phyloP scores from a whole-genome alignment of 2,888 invertebrate genomes.

The Drosophila greeni region DNA sequence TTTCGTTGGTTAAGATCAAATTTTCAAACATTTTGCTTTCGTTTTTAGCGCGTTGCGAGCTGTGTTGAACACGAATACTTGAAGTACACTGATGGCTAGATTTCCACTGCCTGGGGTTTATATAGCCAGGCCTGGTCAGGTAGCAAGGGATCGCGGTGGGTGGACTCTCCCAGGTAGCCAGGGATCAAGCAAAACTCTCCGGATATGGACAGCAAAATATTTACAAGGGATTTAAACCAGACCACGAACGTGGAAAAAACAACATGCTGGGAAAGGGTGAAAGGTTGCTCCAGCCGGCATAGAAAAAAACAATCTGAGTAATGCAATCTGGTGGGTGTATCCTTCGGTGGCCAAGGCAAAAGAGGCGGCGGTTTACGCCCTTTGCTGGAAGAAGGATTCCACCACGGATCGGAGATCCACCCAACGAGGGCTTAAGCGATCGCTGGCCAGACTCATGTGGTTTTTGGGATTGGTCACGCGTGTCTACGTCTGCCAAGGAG shows the following conservation, averaged over 20 bases:
- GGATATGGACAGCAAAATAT: constrained; percentile 37
- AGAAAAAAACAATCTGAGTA: constrained; percentile 16
- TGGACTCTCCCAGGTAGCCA: constrained; percentile 20
- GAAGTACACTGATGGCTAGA: constrained; percentile 53
- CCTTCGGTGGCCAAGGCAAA: constrained; percentile 49
- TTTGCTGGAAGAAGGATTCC: constrained; percentile 4
- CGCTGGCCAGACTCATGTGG: constrained; percentile 42
- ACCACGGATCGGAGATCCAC: constrained; percentile 7
- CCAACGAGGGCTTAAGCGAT: constrained; percentile 38
- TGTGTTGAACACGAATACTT: constrained; percentile 62
- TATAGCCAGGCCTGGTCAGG: constrained; percentile 42
- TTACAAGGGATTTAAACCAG: constrained; percentile 31
- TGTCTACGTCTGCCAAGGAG: neutral
- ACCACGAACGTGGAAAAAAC: constrained; percentile 24
- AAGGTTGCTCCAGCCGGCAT: constrained; percentile 17
- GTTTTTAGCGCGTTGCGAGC: constrained; percentile 3
- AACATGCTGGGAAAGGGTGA: constrained; percentile 43
- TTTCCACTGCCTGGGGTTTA: constrained; percentile 25
- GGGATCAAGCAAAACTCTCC: constrained; percentile 25
- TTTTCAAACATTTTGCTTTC: constrained; percentile 59
- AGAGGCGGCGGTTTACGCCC: constrained; percentile 42
- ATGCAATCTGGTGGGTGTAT: constrained; percentile 48
- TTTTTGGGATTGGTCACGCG: constrained; percentile 42
- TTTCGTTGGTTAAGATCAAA: constrained; percentile 60
- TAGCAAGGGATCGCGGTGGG: constrained; percentile 5